Base-by-base conservation (phyloP, 2,888 invertebrate genomes). In the Allacma fusca region DNA sequence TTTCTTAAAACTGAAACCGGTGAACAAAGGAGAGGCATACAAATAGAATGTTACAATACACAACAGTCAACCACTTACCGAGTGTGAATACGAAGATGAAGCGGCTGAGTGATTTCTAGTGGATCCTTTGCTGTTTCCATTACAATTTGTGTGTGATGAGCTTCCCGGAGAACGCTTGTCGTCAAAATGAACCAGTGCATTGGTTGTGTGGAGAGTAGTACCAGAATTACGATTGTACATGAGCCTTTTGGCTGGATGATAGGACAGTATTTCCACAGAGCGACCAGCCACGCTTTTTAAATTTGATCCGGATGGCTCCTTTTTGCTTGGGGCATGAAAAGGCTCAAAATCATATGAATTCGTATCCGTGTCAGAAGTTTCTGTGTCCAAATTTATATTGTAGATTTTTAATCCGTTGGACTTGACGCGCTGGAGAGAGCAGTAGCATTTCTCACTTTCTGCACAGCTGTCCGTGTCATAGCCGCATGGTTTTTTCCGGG, bases 381-480 rank as follows among this genome's bases (percentile, higher is more conserved):
- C 84, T 19, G 84, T 83, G 76, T 85, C 84, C 79, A 85, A 79
- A 75, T 84, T 84, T 29, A 85, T 84, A 59, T 84, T 84, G 78
- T 85, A 85, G 4, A 85, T 83, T 75, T 84, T 84, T 19, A 83
- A 81, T 26, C 84, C 85, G 77, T 84, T 84, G 19, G 84, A 82
- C 69, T 84, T 84, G 65, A 85, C 79, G 7, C 84, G 73, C 75
- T 85, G 83, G 34, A 86, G 80, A 16, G 85, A 85, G 77, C 86
- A 86, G 79, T 86, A 86, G 78, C 86, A 86, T 75, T 85, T 85
- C 73, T 85, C 85, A 78, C 85, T 85, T 70, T 85, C 85, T 0
- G 93, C 91, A 85, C 95, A 96, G 85, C 94, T 94, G 86, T 95
- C 95, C 0, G 94, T 94, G 85, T 93, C 93, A 85, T 93, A 93